Evolutionary conservation across 2,113 vertebrate species (phyloP).

Genomic region (Amia ocellicauda): DNA sequence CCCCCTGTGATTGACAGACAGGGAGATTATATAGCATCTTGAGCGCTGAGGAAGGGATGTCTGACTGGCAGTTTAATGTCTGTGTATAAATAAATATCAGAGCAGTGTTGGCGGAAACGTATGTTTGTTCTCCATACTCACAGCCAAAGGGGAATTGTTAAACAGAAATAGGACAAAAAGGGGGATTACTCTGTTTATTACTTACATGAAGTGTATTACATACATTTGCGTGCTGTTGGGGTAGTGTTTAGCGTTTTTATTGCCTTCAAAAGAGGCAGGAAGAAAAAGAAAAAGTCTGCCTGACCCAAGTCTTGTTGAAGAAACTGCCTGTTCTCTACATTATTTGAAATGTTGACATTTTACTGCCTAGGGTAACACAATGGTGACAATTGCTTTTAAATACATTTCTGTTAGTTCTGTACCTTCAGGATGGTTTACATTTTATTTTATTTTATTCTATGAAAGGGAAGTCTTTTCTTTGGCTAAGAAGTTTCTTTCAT

Average conservation of each 20-base stretch:
- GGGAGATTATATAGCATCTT: slow-evolving; percentile 6
- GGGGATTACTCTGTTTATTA: slow-evolving; percentile 17
- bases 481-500: too few species aligned
- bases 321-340: slow-evolving; percentile 17
- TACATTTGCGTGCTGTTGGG: slow-evolving; percentile 23
- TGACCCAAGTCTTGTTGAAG: slow-evolving; percentile 6
- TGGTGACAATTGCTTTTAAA: slow-evolving; percentile 33
- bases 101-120: background rate
- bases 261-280: background rate
- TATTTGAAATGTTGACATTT: slow-evolving; percentile 34
- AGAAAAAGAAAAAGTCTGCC: background rate
- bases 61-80: slow-evolving; percentile 31
- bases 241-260: background rate
- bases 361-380: slow-evolving; percentile 26
- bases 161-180: slow-evolving; percentile 9
- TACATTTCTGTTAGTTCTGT: background rate
- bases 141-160: slow-evolving; percentile 30
- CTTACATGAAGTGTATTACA: slow-evolving; percentile 10
- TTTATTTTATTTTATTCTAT: too few species aligned
- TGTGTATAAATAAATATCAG: slow-evolving; percentile 29
- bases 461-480: too few species aligned
- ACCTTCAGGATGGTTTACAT: background rate
- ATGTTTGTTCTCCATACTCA: slow-evolving; percentile 36
- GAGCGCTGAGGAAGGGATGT: background rate
- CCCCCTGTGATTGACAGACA: slow-evolving; percentile 33